These are phyloP conservation scores for Atta texana DNA, from an alignment of 1,140 invertebrate genomes.

Conservation along the genomic window DNA sequence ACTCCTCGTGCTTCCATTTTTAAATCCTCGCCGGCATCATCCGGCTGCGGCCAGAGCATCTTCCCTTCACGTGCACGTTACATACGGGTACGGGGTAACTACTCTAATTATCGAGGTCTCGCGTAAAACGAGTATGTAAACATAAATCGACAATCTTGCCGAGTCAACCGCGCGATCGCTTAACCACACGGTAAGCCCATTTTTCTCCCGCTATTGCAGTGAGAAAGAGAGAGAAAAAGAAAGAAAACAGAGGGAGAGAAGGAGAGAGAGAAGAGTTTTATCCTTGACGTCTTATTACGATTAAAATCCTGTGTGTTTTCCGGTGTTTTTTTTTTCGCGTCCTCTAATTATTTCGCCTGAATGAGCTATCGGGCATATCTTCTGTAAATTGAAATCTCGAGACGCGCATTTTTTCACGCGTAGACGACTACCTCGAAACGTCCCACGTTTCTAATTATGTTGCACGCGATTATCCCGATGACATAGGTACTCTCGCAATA, in stretches of 20 bases:
- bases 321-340: conserved; percentile 12
- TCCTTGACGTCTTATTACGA: conserved; percentile 73
- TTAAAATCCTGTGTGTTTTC: conserved; percentile 64
- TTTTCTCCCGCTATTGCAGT: conserved; percentile 66
- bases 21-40: conserved; percentile 70
- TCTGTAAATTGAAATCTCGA: conserved; percentile 50
- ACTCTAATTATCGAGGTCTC: conserved; percentile 77
- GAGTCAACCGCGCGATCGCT: conserved; percentile 69
- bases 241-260: background rate
- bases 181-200: conserved; percentile 69
- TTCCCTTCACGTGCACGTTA: conserved; percentile 30
- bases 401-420: conserved; percentile 23
- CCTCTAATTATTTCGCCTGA: conserved; percentile 48
- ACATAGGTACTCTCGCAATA: background rate
- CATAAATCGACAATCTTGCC: conserved; percentile 76
- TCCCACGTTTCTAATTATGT: conserved; percentile 48
- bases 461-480: conserved; percentile 30
- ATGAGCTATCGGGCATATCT: conserved; percentile 25
- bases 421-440: conserved; percentile 33
- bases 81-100: conserved; percentile 67
- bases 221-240: background rate
- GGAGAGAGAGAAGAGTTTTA: background rate
- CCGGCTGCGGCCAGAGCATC: conserved; percentile 41
- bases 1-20: conserved; percentile 71
- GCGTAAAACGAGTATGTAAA: conserved; percentile 77